phyloP scores from a whole-genome alignment of 2,113 vertebrate genomes.

The Laticauda laticaudata region DNA sequence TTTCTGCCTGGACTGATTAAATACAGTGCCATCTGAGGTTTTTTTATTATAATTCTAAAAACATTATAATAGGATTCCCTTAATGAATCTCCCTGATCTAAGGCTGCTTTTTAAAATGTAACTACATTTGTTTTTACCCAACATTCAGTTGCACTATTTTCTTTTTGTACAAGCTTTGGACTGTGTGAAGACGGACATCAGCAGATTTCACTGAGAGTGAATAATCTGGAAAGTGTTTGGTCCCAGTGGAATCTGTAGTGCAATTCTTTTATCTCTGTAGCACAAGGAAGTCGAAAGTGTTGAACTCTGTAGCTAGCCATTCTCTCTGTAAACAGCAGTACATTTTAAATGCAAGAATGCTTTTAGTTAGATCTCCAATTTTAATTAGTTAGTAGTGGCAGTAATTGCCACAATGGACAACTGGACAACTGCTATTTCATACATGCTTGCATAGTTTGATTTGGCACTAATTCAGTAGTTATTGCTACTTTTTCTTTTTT shows the following conservation, averaged over 20 bases:
- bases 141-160: background rate
- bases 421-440: background rate
- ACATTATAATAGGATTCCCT: background rate
- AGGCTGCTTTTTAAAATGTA: background rate
- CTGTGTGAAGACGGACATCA: background rate
- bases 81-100: background rate
- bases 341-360: background rate
- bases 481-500: background rate
- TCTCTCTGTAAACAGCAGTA: background rate
- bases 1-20: background rate
- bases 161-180: background rate
- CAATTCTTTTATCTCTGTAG: background rate
- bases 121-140: background rate
- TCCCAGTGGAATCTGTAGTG: background rate
- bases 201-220: background rate
- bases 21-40: background rate
- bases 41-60: background rate
- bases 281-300: background rate
- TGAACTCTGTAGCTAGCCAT: background rate
- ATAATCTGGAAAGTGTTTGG: background rate
- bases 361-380: background rate
- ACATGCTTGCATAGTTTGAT: background rate
- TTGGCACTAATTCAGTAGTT: background rate
- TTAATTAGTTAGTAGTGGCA: background rate
- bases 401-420: background rate